Evolutionary conservation across 2,888 invertebrate species (phyloP).

Genomic region (Allophyes oxyacanthae): DNA sequence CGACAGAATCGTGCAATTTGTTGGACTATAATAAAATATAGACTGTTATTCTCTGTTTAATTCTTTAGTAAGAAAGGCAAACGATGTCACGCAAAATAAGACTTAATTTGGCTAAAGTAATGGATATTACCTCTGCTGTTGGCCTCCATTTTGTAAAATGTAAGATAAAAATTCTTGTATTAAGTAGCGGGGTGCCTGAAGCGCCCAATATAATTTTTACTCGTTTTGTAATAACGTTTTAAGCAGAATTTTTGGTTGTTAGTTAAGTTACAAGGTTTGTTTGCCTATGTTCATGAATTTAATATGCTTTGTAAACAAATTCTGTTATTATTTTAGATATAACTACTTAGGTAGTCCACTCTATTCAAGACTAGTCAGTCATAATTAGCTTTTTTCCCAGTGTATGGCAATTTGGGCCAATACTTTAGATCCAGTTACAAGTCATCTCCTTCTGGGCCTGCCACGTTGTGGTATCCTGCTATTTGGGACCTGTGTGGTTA

Average conservation of each 20-base stretch:
- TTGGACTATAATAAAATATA: constrained; percentile 67
- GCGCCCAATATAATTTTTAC: constrained; percentile 60
- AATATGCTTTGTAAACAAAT: neutral
- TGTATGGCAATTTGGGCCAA: no score
- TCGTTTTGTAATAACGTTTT: constrained; percentile 55
- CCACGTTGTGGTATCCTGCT: no score
- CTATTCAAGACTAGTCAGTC: no score
- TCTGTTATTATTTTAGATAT: neutral
- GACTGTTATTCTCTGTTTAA: constrained; percentile 67
- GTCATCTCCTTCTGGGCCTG: no score
- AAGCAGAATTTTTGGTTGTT: constrained; percentile 33
- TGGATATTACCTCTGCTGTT: constrained; percentile 70
- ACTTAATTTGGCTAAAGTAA: constrained; percentile 81
- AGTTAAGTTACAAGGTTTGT: constrained; percentile 2
- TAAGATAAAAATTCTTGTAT: constrained; percentile 65
- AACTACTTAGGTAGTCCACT: neutral
- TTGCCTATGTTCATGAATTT: neutral
- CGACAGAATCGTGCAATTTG: constrained; percentile 68
- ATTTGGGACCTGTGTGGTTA: no score
- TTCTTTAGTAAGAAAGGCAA: constrained; percentile 76
- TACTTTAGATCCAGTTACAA: no score
- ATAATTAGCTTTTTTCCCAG: no score
- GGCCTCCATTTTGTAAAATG: constrained; percentile 69
- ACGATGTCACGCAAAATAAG: constrained; percentile 82
- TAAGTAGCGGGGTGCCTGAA: constrained; percentile 55